Evolutionary conservation across 2,888 invertebrate genomes (phyloP).

Genomic region (Drosophila mimetica): DNA sequence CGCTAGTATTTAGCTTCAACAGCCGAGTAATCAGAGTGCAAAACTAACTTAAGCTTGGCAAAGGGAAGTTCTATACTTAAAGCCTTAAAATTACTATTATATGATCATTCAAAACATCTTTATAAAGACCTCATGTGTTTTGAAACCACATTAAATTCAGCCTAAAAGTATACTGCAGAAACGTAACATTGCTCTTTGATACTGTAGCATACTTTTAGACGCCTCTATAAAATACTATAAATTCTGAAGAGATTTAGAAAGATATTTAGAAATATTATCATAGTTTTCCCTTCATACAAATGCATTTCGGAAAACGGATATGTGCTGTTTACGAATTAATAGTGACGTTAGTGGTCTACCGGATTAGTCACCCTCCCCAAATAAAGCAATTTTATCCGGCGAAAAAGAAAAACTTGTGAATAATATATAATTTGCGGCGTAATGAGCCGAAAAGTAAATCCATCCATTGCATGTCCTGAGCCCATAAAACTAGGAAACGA

Average conservation of each 20-base stretch:
- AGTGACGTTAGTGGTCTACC: background rate
- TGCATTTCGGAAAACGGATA: background rate
- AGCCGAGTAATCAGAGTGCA: constrained; percentile 1
- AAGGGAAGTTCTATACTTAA: background rate
- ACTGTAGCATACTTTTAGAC: too few species aligned
- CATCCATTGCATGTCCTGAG: constrained; percentile 61
- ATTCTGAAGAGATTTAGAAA: too few species aligned
- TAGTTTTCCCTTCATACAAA: background rate
- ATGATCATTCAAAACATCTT: too few species aligned
- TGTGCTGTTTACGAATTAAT: background rate
- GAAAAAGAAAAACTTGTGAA: constrained; percentile 43
- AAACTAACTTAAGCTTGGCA: background rate
- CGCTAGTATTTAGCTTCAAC: constrained; percentile 53
- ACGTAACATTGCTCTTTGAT: too few species aligned
- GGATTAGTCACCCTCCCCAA: constrained; percentile 37
- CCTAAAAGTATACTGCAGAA: too few species aligned
- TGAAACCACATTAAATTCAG: too few species aligned
- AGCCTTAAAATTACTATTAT: too few species aligned
- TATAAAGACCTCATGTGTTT: too few species aligned
- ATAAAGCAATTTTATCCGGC: constrained; percentile 53
- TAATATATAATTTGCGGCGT: constrained; percentile 68
- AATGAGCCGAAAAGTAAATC: constrained; percentile 51
- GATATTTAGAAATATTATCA: too few species aligned
- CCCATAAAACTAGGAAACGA: constrained; percentile 72
- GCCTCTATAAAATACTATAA: too few species aligned